Evolutionary conservation across 2,888 invertebrate genomes (phyloP).

Genomic region (Lissocephala sabroskyi): DNA sequence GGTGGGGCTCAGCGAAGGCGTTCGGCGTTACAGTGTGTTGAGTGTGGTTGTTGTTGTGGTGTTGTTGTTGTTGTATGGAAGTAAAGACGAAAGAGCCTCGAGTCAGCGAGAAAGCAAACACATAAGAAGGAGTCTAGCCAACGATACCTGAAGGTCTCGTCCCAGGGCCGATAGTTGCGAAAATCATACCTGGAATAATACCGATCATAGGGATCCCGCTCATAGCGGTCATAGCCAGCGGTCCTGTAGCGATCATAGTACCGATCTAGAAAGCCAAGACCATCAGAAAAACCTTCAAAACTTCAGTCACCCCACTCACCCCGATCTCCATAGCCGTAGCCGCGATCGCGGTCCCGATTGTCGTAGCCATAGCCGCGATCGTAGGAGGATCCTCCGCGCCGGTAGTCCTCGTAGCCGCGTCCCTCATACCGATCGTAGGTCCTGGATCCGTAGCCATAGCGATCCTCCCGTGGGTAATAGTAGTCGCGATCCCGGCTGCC

Average conservation of each 20-base stretch:
- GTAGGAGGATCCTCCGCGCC: conserved; percentile 26
- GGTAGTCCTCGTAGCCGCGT: conserved; percentile 50
- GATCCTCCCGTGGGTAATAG: conserved; percentile 60
- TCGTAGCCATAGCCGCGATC: conserved; percentile 44
- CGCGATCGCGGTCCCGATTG: conserved; percentile 63
- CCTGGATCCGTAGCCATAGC: conserved; percentile 49
- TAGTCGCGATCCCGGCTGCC: conserved; percentile 53
- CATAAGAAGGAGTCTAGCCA: conserved; percentile 12
- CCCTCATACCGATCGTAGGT: conserved; percentile 63
- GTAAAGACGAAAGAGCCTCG: conserved; percentile 44
- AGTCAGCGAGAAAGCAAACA: conserved; percentile 13
- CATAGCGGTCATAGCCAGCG: conserved; percentile 56
- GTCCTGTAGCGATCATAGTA: conserved; percentile 62
- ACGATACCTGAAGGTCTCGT: conserved; percentile 72
- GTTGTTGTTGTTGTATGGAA: conserved; percentile 58
- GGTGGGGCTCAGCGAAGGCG: conserved; percentile 32
- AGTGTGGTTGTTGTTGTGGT: conserved; percentile 20
- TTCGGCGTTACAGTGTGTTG: conserved; percentile 21
- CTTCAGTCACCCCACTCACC: conserved; percentile 33
- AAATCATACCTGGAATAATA: conserved; percentile 70
- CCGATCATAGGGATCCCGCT: conserved; percentile 67
- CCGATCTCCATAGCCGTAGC: conserved; percentile 51
- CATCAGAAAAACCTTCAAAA: too few relatives aligned
- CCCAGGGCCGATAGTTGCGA: conserved; percentile 71
- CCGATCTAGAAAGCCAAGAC: conserved; percentile 52